Conservation (phyloP, 2,797 vertebrate species). For the Nyctibius grandis region DNA sequence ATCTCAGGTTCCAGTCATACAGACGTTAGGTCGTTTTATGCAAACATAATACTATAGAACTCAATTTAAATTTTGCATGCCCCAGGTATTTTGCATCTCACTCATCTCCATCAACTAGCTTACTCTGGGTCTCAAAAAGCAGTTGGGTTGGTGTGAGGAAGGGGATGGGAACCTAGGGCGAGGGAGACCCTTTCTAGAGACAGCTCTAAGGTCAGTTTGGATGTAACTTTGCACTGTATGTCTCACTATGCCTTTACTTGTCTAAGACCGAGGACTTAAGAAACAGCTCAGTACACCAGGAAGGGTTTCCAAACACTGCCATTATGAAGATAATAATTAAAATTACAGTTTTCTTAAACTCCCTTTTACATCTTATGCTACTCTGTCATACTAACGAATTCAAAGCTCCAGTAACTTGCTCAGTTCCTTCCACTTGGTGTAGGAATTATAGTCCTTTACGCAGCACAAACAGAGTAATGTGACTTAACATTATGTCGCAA, state of each 20-base stretch:
- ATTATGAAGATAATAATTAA: background rate
- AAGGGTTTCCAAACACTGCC: background rate
- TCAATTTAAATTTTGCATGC: background rate
- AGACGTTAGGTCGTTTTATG: rapidly evolving
- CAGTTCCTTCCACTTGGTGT: background rate
- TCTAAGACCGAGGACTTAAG: background rate
- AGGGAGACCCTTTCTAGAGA: background rate
- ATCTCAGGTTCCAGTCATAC: background rate
- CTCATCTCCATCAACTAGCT: background rate
- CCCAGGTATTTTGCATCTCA: background rate
- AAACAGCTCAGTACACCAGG: background rate
- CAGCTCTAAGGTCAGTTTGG: background rate
- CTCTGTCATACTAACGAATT: background rate
- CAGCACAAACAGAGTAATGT: background rate
- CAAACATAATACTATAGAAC: background rate
- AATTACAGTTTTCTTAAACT: background rate
- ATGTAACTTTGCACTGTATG: background rate
- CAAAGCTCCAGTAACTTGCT: background rate
- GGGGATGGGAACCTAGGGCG: background rate
- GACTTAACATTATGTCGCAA: background rate
- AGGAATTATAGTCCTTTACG: background rate
- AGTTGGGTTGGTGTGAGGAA: background rate
- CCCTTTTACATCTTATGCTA: background rate
- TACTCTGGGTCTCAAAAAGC: background rate
- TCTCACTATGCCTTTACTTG: background rate